Conservation (phyloP, 2,888 invertebrate genomes). For the Brassicogethes aeneus region DNA sequence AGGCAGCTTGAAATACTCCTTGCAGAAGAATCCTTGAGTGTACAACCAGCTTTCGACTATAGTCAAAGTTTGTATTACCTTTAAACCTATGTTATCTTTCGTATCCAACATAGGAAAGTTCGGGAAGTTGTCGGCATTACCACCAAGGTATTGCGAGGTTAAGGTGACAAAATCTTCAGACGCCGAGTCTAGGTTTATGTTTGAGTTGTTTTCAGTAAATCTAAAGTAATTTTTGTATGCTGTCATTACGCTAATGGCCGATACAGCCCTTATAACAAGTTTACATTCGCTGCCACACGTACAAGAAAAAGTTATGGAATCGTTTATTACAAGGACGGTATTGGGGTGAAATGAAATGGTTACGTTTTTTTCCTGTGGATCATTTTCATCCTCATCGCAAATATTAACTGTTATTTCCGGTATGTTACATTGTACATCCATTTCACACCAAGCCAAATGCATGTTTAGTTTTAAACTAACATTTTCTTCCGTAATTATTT, state of each 20-base stretch:
- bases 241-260: neutral
- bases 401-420: neutral
- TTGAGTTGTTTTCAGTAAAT: no score
- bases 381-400: no score
- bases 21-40: conserved; percentile 29
- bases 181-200: neutral
- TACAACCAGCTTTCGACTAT: conserved; percentile 38
- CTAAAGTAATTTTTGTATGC: no score
- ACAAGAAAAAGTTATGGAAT: neutral
- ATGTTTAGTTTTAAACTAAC: neutral
- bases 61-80: neutral
- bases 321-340: neutral
- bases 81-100: no score
- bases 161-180: no score
- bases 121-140: neutral
- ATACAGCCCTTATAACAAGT: neutral
- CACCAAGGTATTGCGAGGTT: no score
- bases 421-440: neutral
- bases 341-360: neutral
- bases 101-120: neutral
- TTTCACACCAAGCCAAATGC: neutral
- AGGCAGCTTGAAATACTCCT: conserved; percentile 27
- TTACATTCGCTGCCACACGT: neutral
- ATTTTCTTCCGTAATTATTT: neutral
- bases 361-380: neutral